Base-by-base conservation (phyloP, 2,888 invertebrate genomes). In the Drosophila greeni region DNA sequence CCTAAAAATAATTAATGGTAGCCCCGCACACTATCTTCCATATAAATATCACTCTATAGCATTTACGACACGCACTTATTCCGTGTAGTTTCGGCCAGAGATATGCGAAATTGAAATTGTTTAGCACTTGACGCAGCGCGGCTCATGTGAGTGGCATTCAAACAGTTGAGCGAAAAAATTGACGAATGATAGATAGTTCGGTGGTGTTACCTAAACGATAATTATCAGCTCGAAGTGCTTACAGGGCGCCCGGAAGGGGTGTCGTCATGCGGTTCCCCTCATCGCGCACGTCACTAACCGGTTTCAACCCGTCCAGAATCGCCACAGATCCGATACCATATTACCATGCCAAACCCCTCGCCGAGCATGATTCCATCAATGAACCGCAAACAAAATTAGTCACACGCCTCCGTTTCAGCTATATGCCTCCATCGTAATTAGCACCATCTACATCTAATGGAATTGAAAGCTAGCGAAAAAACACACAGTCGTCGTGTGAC, bases 101-200 rank as follows among this genome's bases (percentile, higher is more conserved):
- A 70, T 65, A 72, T 66, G 74, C 59, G 69, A 70, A 77, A 69
- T 60, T 64, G 67, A 70, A 77, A 68, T 60, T 68, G 33, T 70
- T 47, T 66, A 74, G 59, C 62, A 64, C 57, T 74, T 48, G 51
- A n/a, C 29, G 48, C 16, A 5, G 51, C 29, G 31, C 40, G 33
- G 69, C 77, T 74, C 71, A 83, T 78, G 81, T 83, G 76, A 81
- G 73, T 39, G 37, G 54, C 65, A 43, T 69, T 68, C 34, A 70
- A 75, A 76, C 65, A 73, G 66, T 24, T 67, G 69, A 14, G 45
- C 42, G 54, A 70, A 69, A 39, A 51, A 66, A 70, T 43, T 61
- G 75, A 70, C 74, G 59, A 66, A 57, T 72, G 72, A 72, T 65
- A 64, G 72, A 72, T 65, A 64, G 60, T 20, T 7, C 14, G 29